These are phyloP conservation scores for Pteria penguin DNA, from an alignment of 2,888 invertebrate genomes.

Conservation along the genomic window DNA sequence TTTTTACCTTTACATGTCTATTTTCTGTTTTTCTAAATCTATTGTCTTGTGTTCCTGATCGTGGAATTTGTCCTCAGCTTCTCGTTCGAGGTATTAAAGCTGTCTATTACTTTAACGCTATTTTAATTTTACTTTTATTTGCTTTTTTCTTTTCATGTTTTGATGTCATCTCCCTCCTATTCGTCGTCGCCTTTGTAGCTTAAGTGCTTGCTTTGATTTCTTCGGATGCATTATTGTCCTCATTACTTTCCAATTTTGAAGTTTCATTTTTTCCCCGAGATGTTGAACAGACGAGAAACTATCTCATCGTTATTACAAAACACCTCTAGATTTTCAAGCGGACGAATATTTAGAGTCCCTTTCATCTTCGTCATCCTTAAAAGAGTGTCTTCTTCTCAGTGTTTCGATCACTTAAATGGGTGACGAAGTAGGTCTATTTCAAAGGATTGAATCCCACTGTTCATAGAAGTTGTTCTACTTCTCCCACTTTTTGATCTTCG, in stretches of 20 bases:
- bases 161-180: constrained; percentile 2
- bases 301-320: neutral
- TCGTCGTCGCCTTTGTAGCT: too few species aligned
- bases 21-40: constrained; percentile 10
- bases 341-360: neutral
- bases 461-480: constrained; percentile 26
- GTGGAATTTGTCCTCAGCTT: constrained; percentile 13
- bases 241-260: too few species aligned
- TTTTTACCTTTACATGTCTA: constrained; percentile 22
- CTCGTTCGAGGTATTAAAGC: constrained; percentile 15
- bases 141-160: constrained; percentile 9
- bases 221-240: too few species aligned
- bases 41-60: constrained; percentile 11
- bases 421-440: neutral
- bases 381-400: too few species aligned
- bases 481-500: constrained; percentile 32
- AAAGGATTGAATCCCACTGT: constrained; percentile 8
- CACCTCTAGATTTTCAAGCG: neutral
- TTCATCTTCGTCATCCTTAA: neutral
- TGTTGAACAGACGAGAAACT: neutral
- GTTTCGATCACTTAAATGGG: neutral
- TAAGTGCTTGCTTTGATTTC: too few species aligned
- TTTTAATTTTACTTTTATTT: too few species aligned
- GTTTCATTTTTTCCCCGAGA: too few species aligned
- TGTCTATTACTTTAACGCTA: constrained; percentile 14